Conservation (phyloP, 53 echinoderm and acorn worm species). For the Patiria pectinifera region DNA sequence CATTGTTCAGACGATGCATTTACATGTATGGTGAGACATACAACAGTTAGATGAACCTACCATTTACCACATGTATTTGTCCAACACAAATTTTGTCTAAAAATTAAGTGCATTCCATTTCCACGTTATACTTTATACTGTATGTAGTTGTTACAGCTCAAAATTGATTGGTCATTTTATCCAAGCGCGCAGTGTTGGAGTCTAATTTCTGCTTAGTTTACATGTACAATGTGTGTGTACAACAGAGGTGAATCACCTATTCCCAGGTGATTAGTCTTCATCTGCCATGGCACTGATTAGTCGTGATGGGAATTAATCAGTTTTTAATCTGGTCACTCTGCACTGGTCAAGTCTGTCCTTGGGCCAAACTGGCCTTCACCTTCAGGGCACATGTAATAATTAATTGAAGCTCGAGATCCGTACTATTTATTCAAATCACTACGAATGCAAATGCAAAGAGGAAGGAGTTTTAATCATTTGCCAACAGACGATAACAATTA, state of each 20-base stretch:
- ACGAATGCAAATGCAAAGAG: not conserved
- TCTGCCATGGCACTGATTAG: not conserved
- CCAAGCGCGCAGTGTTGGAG: too few species aligned
- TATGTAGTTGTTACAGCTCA: too few species aligned
- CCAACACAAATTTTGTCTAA: too few species aligned
- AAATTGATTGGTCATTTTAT: too few species aligned
- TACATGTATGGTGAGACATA: too few species aligned
- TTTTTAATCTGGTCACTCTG: slow-evolving; percentile 14
- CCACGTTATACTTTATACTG: too few species aligned
- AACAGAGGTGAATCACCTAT: not conserved
- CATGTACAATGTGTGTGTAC: not conserved
- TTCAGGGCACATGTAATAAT: not conserved
- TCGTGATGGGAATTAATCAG: slow-evolving; percentile 35
- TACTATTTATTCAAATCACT: not conserved
- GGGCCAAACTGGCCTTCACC: slow-evolving; percentile 22
- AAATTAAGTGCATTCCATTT: too few species aligned
- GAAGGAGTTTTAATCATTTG: not conserved
- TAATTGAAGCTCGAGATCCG: not conserved
- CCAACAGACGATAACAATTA: too few species aligned
- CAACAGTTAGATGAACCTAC: too few species aligned
- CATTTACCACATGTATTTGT: too few species aligned
- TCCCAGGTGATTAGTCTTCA: not conserved
- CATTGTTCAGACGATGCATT: too few species aligned
- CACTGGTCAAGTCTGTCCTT: slow-evolving; percentile 32
- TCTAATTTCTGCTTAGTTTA: not conserved